phyloP scores from a whole-genome alignment of 2,113 vertebrate species.

The Apteryx owenii region DNA sequence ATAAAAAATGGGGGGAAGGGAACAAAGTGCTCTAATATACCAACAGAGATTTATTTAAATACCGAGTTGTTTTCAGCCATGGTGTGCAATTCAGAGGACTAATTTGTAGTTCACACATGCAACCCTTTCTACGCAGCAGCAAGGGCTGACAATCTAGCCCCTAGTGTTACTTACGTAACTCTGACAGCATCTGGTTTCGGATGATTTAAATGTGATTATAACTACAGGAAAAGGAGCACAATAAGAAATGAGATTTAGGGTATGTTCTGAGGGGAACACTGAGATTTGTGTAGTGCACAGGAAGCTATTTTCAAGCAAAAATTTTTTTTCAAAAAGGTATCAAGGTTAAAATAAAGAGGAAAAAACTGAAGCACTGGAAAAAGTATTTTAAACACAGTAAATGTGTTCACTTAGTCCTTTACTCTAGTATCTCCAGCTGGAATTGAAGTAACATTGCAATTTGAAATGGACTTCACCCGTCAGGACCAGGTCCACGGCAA shows the following conservation, averaged over 20 bases:
- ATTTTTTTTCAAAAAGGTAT: neutral
- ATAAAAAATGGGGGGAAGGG: neutral
- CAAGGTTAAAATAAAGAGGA: slow-evolving; percentile 2
- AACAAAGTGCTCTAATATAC: neutral
- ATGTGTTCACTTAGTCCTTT: neutral
- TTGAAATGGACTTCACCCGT: fast-evolving
- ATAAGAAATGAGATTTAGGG: neutral
- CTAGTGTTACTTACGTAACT: neutral
- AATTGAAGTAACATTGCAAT: fast-evolving
- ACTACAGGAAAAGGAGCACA: slow-evolving; percentile 41
- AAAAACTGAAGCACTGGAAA: neutral
- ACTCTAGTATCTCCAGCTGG: fast-evolving
- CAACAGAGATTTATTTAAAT: neutral
- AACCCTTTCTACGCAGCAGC: neutral
- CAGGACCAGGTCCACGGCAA: neutral
- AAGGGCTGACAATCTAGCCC: neutral
- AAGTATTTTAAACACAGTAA: neutral
- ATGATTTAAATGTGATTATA: neutral
- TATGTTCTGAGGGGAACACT: neutral
- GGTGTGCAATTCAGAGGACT: neutral
- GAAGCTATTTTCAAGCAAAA: neutral
- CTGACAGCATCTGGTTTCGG: neutral
- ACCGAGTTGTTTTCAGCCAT: neutral
- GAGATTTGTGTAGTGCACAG: neutral
- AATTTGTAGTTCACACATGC: neutral